A percentile compares a stretch with the other conserved stretches of the same genome.
phyloP scores from a whole-genome alignment of 2,113 vertebrate species.

The Erythrocebus patas region DNA sequence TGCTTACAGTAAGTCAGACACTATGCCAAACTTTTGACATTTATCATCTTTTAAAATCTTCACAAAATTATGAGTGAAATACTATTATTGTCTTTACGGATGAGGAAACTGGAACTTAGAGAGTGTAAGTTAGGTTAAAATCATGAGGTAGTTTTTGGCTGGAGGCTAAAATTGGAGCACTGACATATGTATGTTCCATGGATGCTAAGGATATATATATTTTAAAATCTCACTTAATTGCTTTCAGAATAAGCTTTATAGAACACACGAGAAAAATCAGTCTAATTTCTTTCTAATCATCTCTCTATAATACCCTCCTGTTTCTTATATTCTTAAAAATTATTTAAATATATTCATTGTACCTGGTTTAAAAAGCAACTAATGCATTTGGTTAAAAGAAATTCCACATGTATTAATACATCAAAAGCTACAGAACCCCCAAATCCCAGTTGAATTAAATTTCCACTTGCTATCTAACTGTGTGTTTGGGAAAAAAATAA shows the following conservation, averaged over 20 bases:
- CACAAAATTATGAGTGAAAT: neutral
- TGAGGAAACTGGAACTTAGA: neutral
- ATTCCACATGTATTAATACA: constrained; percentile 52
- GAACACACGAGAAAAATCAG: constrained; percentile 32
- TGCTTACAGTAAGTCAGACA: neutral
- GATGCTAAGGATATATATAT: neutral
- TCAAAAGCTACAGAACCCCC: neutral
- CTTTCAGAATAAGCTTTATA: constrained; percentile 21
- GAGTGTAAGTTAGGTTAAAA: neutral
- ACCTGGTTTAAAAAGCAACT: constrained; percentile 41
- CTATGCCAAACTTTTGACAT: neutral
- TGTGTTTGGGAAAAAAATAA: constrained; percentile 14
- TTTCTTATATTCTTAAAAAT: constrained; percentile 48
- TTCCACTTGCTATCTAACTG: constrained; percentile 49
- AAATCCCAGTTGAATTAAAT: constrained; percentile 7
- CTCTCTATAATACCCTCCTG: constrained; percentile 22
- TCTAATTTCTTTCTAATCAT: constrained; percentile 43
- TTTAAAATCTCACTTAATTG: neutral
- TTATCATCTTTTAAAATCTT: neutral
- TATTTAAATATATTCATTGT: constrained; percentile 60
- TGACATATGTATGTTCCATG: neutral
- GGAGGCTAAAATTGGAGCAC: neutral
- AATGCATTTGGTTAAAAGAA: constrained; percentile 54
- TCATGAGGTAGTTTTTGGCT: neutral
- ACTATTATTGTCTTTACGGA: neutral